Base-by-base conservation (phyloP, 2,888 invertebrate genomes). In the Synergus japonicus region DNA sequence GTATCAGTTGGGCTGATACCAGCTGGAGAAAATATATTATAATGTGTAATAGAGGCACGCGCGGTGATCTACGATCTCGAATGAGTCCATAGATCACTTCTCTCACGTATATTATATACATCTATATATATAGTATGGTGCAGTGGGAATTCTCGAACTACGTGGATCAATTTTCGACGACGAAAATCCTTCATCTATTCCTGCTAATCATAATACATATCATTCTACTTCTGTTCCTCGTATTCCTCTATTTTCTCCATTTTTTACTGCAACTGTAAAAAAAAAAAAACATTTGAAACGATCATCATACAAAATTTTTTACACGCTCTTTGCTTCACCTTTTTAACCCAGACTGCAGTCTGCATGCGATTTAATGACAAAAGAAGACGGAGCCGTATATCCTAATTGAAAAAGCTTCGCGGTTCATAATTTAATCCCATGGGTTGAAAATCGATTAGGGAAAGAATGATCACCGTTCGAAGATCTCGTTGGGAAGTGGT, bases 41-140 rank as follows among this genome's bases (percentile, higher is more conserved):
- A 83, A 85, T 81, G 81, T 84, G 81, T 82, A 81, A 84, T 83
- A 82, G 85, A 84, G 82, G 83, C 83, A 82, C 85, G 83, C 82
- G 84, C 81, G 78, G 81, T 83, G 84, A 84, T 86, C 85, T 81
- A 84, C 83, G 83, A 86, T 85, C 84, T 86, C 79, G 81, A 82
- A 79, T 81, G 79, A 83, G 83, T 83, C 83, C 83, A 79, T 82
- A 83, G 83, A 85, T 85, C 83, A 83, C 79, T 58, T 76, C 54
- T 60, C 22, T 22, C 60, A 12, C 54, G n/a, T 54, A n/a, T 54
- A n/a, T 54, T 18, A 18, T 54, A 18, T 22, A 60, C 22, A 22
- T 12, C 4, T 76, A 60, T 37, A 77, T 37, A 69, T 22, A 81
- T 79, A n/a, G n/a, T 77, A 73, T 78, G 77, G 22, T 8, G 2